Conservation (phyloP, 2,113 vertebrate genomes). For the Poeciliopsis turrubarensis region DNA sequence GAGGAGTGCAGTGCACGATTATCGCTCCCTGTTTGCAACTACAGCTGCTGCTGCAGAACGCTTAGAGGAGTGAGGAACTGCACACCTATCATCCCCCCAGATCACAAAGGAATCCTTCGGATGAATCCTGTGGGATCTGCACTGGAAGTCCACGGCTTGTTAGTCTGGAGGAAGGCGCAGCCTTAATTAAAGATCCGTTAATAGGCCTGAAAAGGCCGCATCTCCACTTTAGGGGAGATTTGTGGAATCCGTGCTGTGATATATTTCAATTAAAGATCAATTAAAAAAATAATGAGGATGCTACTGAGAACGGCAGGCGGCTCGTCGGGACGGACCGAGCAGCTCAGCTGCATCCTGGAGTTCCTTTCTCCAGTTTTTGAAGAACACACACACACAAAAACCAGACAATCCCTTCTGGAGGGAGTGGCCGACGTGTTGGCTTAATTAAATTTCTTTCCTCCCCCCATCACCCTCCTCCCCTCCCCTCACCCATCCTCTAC, state of each 20-base stretch:
- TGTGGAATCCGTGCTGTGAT: conserved; percentile 93
- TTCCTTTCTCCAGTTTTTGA: conserved; percentile 47
- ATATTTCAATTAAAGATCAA: conserved; percentile 99
- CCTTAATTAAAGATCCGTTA: conserved; percentile 99
- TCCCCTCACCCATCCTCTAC: conserved; percentile 60
- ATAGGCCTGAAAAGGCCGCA: conserved; percentile 93
- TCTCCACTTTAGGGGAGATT: conserved; percentile 98
- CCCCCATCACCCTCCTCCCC: neutral
- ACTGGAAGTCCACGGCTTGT: conserved; percentile 85
- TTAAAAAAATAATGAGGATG: conserved; percentile 97
- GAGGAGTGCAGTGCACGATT: conserved; percentile 57
- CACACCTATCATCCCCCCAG: conserved; percentile 16
- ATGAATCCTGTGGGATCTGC: neutral
- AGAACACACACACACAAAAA: conserved; percentile 33
- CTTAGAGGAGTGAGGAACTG: conserved; percentile 51
- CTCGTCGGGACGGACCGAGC: conserved; percentile 82
- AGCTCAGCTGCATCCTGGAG: conserved; percentile 53
- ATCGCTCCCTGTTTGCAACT: conserved; percentile 56
- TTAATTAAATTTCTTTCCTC: conserved; percentile 71
- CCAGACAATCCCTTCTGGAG: conserved; percentile 54
- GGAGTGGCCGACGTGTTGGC: conserved; percentile 66
- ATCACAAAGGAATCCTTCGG: conserved; percentile 5
- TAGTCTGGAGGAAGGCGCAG: conserved; percentile 91
- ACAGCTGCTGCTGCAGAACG: conserved; percentile 50
- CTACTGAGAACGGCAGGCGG: conserved; percentile 96